Evolutionary conservation across 1,140 invertebrate species (phyloP).

Genomic region (Drosophila bocqueti): DNA sequence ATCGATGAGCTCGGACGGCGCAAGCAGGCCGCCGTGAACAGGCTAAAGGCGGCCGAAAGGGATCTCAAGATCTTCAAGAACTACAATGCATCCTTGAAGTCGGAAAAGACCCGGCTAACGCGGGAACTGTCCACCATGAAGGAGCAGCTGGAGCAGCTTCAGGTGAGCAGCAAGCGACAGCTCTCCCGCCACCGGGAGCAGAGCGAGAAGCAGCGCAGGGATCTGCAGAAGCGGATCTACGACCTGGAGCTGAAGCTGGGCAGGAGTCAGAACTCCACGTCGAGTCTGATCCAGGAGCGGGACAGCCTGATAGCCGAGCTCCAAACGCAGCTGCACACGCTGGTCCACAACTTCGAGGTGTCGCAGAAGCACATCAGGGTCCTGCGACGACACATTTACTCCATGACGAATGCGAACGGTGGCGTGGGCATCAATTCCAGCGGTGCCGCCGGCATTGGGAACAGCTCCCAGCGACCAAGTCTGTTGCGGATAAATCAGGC

Average conservation of each 20-base stretch:
- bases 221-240: slow-evolving; percentile 75
- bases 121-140: slow-evolving; percentile 60
- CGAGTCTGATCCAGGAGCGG: slow-evolving; percentile 73
- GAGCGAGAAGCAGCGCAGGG: slow-evolving; percentile 73
- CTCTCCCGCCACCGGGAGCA: slow-evolving; percentile 74
- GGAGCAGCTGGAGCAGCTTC: slow-evolving; percentile 65
- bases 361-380: slow-evolving; percentile 82
- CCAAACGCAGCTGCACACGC: slow-evolving; percentile 74
- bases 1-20: slow-evolving; percentile 72
- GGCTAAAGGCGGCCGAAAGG: slow-evolving; percentile 71
- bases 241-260: slow-evolving; percentile 76
- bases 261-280: slow-evolving; percentile 77
- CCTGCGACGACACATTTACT: slow-evolving; percentile 74
- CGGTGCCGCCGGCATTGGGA: slow-evolving; percentile 15
- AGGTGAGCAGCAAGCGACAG: slow-evolving; percentile 63
- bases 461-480: slow-evolving; percentile 7
- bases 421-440: slow-evolving; percentile 7
- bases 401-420: slow-evolving; percentile 58
- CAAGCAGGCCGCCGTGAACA: slow-evolving; percentile 65
- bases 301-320: slow-evolving; percentile 79
- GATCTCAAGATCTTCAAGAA: slow-evolving; percentile 82
- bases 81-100: slow-evolving; percentile 68
- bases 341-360: slow-evolving; percentile 82
- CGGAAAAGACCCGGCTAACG: slow-evolving; percentile 63
- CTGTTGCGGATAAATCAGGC: slow-evolving; percentile 18